A percentile compares a stretch with the other conserved stretches of the same genome.
phyloP scores from a whole-genome alignment of 2,113 vertebrate genomes.

The Grallaria varia region DNA sequence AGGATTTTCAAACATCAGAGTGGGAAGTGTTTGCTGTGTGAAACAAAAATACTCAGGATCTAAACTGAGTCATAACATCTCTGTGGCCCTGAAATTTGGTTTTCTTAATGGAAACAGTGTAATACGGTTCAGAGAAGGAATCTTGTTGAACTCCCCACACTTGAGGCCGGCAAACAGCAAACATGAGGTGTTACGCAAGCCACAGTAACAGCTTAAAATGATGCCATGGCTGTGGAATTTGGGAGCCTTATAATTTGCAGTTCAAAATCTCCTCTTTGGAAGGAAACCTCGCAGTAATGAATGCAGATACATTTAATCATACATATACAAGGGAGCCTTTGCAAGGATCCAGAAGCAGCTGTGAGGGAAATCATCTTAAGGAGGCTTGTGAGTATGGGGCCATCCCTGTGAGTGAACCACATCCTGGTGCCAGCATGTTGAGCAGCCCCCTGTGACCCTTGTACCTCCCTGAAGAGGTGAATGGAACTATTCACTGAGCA shows the following conservation, averaged over 20 bases:
- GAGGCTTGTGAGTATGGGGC: accelerated
- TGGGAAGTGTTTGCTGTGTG: neutral
- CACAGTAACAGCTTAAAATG: neutral
- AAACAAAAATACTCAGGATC: conserved; percentile 1
- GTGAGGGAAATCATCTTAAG: neutral
- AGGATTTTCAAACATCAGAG: neutral
- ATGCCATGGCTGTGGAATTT: neutral
- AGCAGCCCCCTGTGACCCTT: neutral
- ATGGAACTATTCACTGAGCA: neutral
- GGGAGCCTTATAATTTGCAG: neutral
- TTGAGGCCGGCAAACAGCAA: conserved; percentile 1
- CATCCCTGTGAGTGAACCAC: neutral
- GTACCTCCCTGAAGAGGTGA: neutral
- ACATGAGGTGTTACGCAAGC: neutral
- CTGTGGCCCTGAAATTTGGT: conserved; percentile 28
- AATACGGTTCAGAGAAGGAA: neutral
- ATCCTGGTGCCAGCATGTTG: neutral
- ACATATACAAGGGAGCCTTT: neutral
- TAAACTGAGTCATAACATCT: conserved; percentile 41
- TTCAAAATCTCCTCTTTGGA: neutral
- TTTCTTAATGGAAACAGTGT: conserved; percentile 31
- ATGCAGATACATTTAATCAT: neutral
- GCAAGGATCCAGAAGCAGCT: neutral
- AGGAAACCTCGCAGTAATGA: neutral
- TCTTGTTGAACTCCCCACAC: neutral